Conservation (phyloP, 2,797 vertebrate genomes). For the Odontamblyopus rebecca region DNA sequence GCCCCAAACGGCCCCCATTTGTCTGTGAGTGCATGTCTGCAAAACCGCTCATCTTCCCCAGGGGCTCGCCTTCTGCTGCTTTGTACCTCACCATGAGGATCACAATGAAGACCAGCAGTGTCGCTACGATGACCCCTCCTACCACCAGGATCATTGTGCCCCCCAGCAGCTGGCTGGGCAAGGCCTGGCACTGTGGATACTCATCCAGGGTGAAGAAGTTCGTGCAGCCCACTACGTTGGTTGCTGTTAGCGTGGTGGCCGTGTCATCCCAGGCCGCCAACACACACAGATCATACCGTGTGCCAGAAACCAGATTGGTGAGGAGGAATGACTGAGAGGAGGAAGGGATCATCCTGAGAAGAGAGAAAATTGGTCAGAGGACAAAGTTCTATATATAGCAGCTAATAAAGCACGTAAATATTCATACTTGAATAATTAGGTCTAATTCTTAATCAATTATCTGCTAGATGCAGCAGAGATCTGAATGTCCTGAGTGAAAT, state of each 20-base stretch:
- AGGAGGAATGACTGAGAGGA: slow-evolving; percentile 91
- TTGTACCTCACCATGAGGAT: slow-evolving; percentile 94
- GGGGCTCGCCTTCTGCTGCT: slow-evolving; percentile 58
- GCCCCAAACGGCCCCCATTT: slow-evolving; percentile 77
- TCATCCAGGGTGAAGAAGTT: slow-evolving; percentile 91
- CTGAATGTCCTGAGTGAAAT: no score
- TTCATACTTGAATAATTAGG: neutral
- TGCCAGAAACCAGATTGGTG: slow-evolving; percentile 90
- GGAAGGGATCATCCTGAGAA: slow-evolving; percentile 89
- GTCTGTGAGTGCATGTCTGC: slow-evolving; percentile 87
- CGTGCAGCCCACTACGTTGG: slow-evolving; percentile 90
- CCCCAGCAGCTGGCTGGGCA: slow-evolving; percentile 89
- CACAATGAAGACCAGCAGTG: slow-evolving; percentile 89
- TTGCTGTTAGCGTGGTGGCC: slow-evolving; percentile 89
- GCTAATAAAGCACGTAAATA: neutral
- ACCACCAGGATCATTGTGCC: slow-evolving; percentile 95
- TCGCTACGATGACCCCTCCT: slow-evolving; percentile 90
- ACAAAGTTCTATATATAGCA: neutral
- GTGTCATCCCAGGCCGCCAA: slow-evolving; percentile 95
- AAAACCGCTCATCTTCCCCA: slow-evolving; percentile 80
- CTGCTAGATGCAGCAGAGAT: neutral
- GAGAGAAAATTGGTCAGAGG: neutral
- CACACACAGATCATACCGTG: slow-evolving; percentile 90
- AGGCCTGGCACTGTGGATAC: slow-evolving; percentile 86
- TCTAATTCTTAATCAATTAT: neutral